Evolutionary conservation across 2,797 vertebrate genomes (phyloP).

Genomic region (Rhabdophis nuchalis): DNA sequence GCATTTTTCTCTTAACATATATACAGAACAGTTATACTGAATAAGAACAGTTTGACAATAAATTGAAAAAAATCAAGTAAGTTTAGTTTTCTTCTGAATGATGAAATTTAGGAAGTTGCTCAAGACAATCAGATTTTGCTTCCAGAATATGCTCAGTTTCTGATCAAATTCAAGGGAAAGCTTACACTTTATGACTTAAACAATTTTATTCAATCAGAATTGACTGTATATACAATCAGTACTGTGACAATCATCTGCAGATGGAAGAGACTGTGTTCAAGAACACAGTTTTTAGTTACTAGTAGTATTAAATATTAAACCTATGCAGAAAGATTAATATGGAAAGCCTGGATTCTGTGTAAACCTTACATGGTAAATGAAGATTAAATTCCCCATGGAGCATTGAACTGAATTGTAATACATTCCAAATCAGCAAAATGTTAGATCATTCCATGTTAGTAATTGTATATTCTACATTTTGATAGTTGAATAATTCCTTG

Average conservation of each 20-base stretch:
- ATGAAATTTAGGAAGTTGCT: neutral
- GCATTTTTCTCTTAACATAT: neutral
- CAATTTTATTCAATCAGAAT: neutral
- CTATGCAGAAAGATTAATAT: slow-evolving; percentile 32
- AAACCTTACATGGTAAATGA: slow-evolving; percentile 20
- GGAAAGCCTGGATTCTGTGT: slow-evolving; percentile 24
- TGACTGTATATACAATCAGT: slow-evolving; percentile 10
- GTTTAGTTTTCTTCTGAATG: neutral
- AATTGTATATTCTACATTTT: slow-evolving; percentile 50
- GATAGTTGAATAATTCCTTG: slow-evolving; percentile 44
- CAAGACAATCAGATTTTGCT: slow-evolving; percentile 8
- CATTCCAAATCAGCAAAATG: slow-evolving; percentile 39
- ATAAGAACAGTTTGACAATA: neutral
- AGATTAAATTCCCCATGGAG: slow-evolving; percentile 36
- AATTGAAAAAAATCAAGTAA: neutral
- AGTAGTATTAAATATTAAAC: slow-evolving; percentile 46
- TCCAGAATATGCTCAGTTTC: slow-evolving; percentile 10
- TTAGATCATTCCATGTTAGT: slow-evolving; percentile 43
- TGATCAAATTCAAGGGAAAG: slow-evolving; percentile 5
- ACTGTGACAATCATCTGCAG: slow-evolving; percentile 12
- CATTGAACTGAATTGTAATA: slow-evolving; percentile 26
- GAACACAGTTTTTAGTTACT: slow-evolving; percentile 16
- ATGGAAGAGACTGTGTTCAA: slow-evolving; percentile 34
- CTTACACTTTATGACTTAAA: neutral
- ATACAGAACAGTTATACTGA: neutral